A percentile compares a stretch with the other conserved stretches of the same genome.
Conservation (phyloP, 2,888 invertebrate species). For the Leuctra nigra region DNA sequence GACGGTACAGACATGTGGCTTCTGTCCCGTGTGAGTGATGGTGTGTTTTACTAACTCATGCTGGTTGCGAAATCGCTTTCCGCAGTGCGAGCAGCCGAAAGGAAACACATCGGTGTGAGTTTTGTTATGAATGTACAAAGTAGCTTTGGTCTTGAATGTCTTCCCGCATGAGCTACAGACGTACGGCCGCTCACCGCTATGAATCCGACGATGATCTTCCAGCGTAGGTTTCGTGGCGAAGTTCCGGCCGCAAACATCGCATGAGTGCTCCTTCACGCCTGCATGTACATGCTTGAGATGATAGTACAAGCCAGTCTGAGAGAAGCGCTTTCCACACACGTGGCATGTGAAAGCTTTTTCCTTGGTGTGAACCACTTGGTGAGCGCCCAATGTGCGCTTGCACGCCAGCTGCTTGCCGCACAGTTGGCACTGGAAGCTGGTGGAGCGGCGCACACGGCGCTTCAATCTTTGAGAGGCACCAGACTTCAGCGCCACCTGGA, state of each 20-base stretch:
- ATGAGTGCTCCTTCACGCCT: constrained; percentile 43
- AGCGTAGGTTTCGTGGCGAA: constrained; percentile 47
- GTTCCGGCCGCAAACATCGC: constrained; percentile 42
- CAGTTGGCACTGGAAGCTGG: not conserved
- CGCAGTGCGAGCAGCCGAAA: constrained; percentile 51
- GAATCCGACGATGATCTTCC: constrained; percentile 34
- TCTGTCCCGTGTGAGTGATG: constrained; percentile 49
- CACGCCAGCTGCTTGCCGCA: constrained; percentile 21
- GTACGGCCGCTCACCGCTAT: constrained; percentile 26
- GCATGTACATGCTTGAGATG: constrained; percentile 47
- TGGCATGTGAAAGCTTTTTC: constrained; percentile 60
- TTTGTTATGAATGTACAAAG: constrained; percentile 54
- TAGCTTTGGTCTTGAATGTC: constrained; percentile 47
- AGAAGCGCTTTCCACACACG: constrained; percentile 50
- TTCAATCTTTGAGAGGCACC: not conserved
- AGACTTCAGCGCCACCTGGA: too few species aligned
- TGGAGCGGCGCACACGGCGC: not conserved
- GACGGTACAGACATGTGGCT: constrained; percentile 45
- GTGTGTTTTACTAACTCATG: constrained; percentile 49
- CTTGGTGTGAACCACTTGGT: constrained; percentile 45
- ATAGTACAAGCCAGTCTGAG: constrained; percentile 35
- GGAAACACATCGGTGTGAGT: constrained; percentile 52
- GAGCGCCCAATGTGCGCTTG: constrained; percentile 33
- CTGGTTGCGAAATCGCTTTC: constrained; percentile 47
- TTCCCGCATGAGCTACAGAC: constrained; percentile 23